Base-by-base conservation (phyloP, 2,113 vertebrate genomes). In the Pteruthius melanotis region DNA sequence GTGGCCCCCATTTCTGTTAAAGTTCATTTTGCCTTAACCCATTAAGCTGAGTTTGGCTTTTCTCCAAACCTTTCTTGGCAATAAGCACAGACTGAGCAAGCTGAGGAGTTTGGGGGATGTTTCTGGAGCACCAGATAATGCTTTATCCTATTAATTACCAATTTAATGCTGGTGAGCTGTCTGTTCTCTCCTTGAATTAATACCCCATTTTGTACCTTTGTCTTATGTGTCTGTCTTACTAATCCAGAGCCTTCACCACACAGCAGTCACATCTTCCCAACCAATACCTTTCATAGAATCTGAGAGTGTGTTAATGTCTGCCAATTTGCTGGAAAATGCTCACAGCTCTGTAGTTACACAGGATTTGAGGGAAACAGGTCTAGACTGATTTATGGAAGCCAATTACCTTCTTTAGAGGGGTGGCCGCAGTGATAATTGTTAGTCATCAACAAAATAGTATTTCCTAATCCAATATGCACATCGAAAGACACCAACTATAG, bases 81-180 rank as follows among this genome's bases (percentile, higher is more conserved):
- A 44, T 79, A 91, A 83, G 54, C 66, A 80, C 27, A 59, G 63
- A 33, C 59, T 66, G 65, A 94, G 81, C 54, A 80, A 90, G 59
- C 26, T 61, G 61, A 59, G 50, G 75, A 88, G 33, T 93, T 76
- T 44, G 63, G 42, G 75, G 42, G 39, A 54, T 80, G 30, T 85
- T 95, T 90, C 79, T 93, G 90, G 75, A 88, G 47, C 50, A 66
- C 63, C 52, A 83, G 78, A 90, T 93, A 91, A 88, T 91, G 54
- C 54, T 85, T 95, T 77, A 77, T 93, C 70, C 52, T 88, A 7
- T 91, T 95, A 74, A 77, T 89, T 83, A 63, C 54, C 66, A n/a
- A 31, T 93, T 83, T 94, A 94, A 77, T 90, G 66, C 66, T 83
- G 35, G 24, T 59, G 65, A 93, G 49, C 70, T 30, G 18, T 76